These are phyloP conservation scores for Chrysotoxum bicinctum DNA, from an alignment of 2,888 invertebrate species.

Conservation along the genomic window DNA sequence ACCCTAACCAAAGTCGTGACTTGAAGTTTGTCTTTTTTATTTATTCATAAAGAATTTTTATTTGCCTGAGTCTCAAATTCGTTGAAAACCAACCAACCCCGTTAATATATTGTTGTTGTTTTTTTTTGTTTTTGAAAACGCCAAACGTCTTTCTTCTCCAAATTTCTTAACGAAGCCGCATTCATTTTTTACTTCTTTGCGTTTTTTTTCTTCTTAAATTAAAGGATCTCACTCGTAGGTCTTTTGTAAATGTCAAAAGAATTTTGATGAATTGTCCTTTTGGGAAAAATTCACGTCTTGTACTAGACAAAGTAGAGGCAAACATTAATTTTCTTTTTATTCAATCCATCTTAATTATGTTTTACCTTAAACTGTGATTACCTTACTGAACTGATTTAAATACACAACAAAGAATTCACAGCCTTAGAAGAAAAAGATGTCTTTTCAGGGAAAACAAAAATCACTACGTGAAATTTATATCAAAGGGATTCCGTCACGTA, in stretches of 20 bases:
- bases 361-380: slow-evolving; percentile 6
- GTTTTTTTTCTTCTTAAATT: neutral
- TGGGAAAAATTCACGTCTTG: neutral
- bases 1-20: neutral
- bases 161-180: neutral
- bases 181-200: too few species aligned
- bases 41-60: neutral
- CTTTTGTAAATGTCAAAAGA: neutral
- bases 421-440: neutral
- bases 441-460: neutral
- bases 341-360: slow-evolving; percentile 15
- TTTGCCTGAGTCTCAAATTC: neutral
- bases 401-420: neutral
- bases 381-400: neutral
- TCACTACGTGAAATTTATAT: neutral
- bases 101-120: neutral
- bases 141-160: neutral
- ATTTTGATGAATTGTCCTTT: slow-evolving; percentile 31
- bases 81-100: neutral
- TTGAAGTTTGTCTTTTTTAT: neutral
- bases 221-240: neutral
- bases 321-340: neutral
- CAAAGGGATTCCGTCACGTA: neutral
- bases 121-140: neutral
- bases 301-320: neutral